These are phyloP conservation scores for Anagrus nilaparvatae DNA, from an alignment of 1,140 invertebrate species.

Conservation along the genomic window DNA sequence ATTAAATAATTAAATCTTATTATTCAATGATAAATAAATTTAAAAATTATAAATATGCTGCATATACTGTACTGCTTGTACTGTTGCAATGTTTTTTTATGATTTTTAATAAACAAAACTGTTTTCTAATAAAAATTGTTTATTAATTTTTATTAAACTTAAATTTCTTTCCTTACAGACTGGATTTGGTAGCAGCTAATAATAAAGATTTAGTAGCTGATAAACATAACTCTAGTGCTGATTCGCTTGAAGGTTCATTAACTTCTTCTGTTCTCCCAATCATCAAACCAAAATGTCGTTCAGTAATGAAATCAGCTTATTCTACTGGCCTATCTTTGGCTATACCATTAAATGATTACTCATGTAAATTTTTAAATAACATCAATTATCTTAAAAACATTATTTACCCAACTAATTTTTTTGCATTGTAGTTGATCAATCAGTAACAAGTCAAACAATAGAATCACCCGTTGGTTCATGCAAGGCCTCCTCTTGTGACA, in stretches of 20 bases:
- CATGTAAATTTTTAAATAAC: conserved; percentile 26
- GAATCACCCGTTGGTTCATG: conserved; percentile 78
- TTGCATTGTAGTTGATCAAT: conserved; percentile 48
- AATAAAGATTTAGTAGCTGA: conserved; percentile 29
- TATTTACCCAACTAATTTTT: too few species aligned
- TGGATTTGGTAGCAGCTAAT: conserved; percentile 32
- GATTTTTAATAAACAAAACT: too few species aligned
- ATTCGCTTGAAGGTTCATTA: conserved; percentile 33
- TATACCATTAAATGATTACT: conserved; percentile 61
- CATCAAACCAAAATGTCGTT: conserved; percentile 44
- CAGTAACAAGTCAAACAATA: conserved; percentile 42
- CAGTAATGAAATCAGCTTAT: conserved; percentile 81
- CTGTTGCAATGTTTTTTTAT: neutral
- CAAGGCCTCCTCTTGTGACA: conserved; percentile 85
- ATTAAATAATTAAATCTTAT: too few species aligned
- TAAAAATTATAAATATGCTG: neutral
- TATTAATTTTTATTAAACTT: neutral
- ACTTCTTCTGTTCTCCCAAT: conserved; percentile 23
- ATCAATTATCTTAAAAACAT: too few species aligned
- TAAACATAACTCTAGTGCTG: conserved; percentile 36
- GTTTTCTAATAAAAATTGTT: neutral
- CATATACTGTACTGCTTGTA: neutral
- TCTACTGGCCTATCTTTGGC: conserved; percentile 86
- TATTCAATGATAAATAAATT: neutral
- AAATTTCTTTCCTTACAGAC: conserved; percentile 27